A percentile compares a stretch with the other conserved stretches of the same genome.
These are phyloP conservation scores for Pachypanchax playfairii DNA, from an alignment of 2,113 vertebrate genomes.

Conservation along the genomic window DNA sequence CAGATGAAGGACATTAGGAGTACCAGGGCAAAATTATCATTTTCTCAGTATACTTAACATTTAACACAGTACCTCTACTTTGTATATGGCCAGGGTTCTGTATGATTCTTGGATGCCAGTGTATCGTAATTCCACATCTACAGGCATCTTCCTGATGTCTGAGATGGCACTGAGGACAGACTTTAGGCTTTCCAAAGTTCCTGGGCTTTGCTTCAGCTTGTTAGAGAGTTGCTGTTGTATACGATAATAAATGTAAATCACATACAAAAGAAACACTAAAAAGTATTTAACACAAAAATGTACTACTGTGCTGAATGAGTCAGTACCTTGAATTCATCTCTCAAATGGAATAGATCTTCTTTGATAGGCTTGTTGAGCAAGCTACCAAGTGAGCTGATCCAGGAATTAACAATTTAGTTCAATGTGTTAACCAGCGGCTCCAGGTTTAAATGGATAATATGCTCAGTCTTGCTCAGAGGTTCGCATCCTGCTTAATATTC, in stretches of 20 bases:
- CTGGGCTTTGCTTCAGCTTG: conserved; percentile 80
- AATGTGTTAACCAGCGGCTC: conserved; percentile 79
- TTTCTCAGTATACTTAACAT: neutral
- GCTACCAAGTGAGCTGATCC: conserved; percentile 85
- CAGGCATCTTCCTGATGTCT: conserved; percentile 82
- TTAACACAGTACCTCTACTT: conserved; percentile 78
- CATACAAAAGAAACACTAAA: neutral
- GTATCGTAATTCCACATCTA: conserved; percentile 85
- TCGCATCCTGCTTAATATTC: conserved; percentile 78
- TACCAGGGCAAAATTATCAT: neutral
- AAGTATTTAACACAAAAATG: neutral
- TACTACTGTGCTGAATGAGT: neutral
- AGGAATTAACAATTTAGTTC: conserved; percentile 81
- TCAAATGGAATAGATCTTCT: conserved; percentile 83
- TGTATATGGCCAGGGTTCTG: conserved; percentile 86
- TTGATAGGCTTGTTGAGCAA: conserved; percentile 86
- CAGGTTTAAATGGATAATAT: conserved; percentile 86
- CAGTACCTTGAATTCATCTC: conserved; percentile 83
- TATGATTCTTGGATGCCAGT: conserved; percentile 88
- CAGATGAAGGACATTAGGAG: neutral
- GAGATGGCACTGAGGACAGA: conserved; percentile 86
- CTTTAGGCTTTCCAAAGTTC: conserved; percentile 86
- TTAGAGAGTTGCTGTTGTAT: conserved; percentile 75
- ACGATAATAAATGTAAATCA: neutral
- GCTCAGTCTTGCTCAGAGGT: conserved; percentile 79